Evolutionary conservation across 2,888 invertebrate genomes (phyloP).

Genomic region (Cryptus viduatorius): DNA sequence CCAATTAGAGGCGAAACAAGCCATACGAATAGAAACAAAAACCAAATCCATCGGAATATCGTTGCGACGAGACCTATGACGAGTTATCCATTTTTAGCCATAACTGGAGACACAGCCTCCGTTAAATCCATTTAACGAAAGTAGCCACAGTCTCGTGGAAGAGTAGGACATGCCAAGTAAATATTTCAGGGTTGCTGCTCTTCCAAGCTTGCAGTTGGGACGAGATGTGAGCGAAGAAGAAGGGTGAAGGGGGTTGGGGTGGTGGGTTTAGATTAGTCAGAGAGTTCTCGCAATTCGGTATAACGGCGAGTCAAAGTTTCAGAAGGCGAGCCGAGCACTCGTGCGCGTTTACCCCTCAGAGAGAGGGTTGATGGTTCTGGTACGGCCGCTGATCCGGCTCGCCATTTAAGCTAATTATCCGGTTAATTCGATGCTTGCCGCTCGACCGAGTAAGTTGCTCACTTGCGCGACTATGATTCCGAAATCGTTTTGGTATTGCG

Average conservation of each 20-base stretch:
- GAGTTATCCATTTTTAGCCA: background rate
- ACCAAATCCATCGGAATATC: conserved; percentile 15
- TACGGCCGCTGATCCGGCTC: conserved; percentile 61
- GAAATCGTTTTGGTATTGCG: conserved; percentile 51
- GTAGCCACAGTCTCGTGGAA: conserved; percentile 14
- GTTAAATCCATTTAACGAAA: conserved; percentile 45
- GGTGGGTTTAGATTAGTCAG: conserved; percentile 48
- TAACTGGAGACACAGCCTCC: conserved; percentile 19
- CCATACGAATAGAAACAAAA: too few species aligned
- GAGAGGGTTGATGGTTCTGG: conserved; percentile 33
- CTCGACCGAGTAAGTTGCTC: conserved; percentile 43
- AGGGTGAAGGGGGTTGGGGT: background rate
- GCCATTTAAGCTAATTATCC: conserved; percentile 69
- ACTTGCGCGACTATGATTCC: conserved; percentile 28
- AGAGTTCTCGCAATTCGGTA: conserved; percentile 50
- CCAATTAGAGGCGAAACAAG: conserved; percentile 23
- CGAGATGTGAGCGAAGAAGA: conserved; percentile 31
- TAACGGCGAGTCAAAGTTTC: conserved; percentile 62
- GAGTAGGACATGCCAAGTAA: conserved; percentile 37
- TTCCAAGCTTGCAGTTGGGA: conserved; percentile 21
- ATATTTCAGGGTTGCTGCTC: conserved; percentile 53
- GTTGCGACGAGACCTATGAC: background rate
- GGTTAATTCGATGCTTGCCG: conserved; percentile 68
- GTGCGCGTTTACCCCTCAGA: conserved; percentile 1
- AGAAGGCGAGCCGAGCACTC: conserved; percentile 41